These are phyloP conservation scores for Pseudomyrmex flavicornis DNA, from an alignment of 1,140 invertebrate species.

Conservation along the genomic window DNA sequence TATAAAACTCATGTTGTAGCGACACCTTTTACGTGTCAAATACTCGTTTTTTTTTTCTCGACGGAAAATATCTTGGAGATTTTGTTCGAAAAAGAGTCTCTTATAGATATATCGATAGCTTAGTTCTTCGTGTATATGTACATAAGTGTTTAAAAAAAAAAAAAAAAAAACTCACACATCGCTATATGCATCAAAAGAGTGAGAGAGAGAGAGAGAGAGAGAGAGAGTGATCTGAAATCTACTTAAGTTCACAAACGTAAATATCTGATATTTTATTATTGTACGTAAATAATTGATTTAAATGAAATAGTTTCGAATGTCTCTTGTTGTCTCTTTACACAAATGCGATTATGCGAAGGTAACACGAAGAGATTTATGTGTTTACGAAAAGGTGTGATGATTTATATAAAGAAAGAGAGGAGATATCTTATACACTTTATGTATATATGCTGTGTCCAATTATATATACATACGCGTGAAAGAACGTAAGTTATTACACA, in stretches of 20 bases:
- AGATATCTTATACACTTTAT: conserved; percentile 57
- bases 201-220: conserved; percentile 46
- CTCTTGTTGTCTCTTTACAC: conserved; percentile 56
- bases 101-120: conserved; percentile 40
- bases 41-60: conserved; percentile 63
- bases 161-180: conserved; percentile 55
- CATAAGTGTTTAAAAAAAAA: conserved; percentile 44
- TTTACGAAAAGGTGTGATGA: not conserved
- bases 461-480: conserved; percentile 37
- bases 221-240: conserved; percentile 80
- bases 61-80: conserved; percentile 55
- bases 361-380: not conserved
- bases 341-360: conserved; percentile 12
- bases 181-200: too few species aligned
- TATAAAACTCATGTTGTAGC: conserved; percentile 68
- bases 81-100: conserved; percentile 38
- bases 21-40: conserved; percentile 66
- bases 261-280: conserved; percentile 63
- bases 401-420: conserved; percentile 29
- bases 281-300: conserved; percentile 53
- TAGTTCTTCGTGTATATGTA: conserved; percentile 63
- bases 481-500: conserved; percentile 54
- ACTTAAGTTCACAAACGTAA: conserved; percentile 77
- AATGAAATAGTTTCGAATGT: conserved; percentile 24
- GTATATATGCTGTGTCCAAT: conserved; percentile 42